Conservation (phyloP, 2,888 invertebrate species). For the Hedychridium roseum region DNA sequence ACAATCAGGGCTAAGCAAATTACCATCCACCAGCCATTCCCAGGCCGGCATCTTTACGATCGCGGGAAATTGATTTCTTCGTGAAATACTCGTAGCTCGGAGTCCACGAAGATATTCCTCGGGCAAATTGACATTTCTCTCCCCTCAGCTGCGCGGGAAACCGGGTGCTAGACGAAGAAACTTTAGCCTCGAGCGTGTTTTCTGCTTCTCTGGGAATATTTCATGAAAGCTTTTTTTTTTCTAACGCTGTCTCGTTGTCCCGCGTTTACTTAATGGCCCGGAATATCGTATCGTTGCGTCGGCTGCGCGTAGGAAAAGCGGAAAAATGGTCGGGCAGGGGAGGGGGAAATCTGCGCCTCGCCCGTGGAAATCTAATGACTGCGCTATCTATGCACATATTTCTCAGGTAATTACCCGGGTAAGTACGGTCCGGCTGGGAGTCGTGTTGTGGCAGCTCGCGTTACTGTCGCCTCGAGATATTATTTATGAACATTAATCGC, state of each 20-base stretch:
- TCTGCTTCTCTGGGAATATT: too few relatives aligned
- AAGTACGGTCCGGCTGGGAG: conserved; percentile 22
- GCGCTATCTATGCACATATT: conserved; percentile 43
- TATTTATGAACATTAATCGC: conserved; percentile 41
- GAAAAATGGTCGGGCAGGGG: not conserved
- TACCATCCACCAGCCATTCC: too few relatives aligned
- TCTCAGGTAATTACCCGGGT: conserved; percentile 38
- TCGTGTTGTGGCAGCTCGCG: conserved; percentile 21
- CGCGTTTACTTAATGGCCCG: conserved; percentile 29
- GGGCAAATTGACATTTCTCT: too few relatives aligned
- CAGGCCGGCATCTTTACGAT: too few relatives aligned
- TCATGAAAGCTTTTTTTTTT: too few relatives aligned
- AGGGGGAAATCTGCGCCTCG: conserved; percentile 20
- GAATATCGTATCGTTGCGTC: conserved; percentile 10
- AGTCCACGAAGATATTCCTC: too few relatives aligned
- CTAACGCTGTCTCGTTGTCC: conserved; percentile 14
- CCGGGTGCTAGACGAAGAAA: too few relatives aligned
- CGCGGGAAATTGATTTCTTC: too few relatives aligned
- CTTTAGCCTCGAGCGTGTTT: too few relatives aligned
- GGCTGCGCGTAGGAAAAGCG: conserved; percentile 10
- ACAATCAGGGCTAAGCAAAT: too few relatives aligned
- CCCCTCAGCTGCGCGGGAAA: too few relatives aligned
- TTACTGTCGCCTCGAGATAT: conserved; percentile 32
- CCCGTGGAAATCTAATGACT: conserved; percentile 38
- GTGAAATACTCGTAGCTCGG: too few relatives aligned